Evolutionary conservation across 1,140 invertebrate species (phyloP).

Genomic region (Bombus turneri): DNA sequence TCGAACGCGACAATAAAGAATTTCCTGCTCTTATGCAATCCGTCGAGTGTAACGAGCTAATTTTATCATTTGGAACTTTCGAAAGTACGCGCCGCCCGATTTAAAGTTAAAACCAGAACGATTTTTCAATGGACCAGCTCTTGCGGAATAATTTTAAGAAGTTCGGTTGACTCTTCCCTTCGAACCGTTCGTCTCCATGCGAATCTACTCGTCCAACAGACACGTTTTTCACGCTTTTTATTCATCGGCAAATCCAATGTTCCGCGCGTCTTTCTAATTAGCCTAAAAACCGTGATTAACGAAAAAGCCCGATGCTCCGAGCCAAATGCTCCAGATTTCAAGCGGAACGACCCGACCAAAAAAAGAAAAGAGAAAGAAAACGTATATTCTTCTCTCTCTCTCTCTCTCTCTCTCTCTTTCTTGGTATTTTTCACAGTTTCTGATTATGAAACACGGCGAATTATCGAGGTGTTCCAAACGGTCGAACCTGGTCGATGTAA

Average conservation of each 20-base stretch:
- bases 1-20: background rate
- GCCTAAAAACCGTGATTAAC: constrained; percentile 41
- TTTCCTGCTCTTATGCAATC: background rate
- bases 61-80: too few relatives aligned
- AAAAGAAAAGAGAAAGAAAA: background rate
- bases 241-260: background rate
- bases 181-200: too few relatives aligned
- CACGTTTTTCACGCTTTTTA: background rate
- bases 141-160: too few relatives aligned
- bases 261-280: constrained; percentile 28
- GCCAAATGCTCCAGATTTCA: constrained; percentile 25
- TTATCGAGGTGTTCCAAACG: too few relatives aligned
- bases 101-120: too few relatives aligned
- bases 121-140: too few relatives aligned
- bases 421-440: background rate
- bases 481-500: too few relatives aligned
- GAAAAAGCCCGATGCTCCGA: constrained; percentile 18
- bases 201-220: too few relatives aligned
- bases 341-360: background rate
- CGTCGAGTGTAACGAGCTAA: too few relatives aligned
- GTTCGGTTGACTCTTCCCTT: too few relatives aligned
- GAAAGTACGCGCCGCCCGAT: too few relatives aligned
- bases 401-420: background rate
- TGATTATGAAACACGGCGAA: too few relatives aligned
- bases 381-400: background rate